Percentiles rank a stretch among this genome's conserved stretches.
These are phyloP conservation scores for Centruroides sculpturatus DNA, from an alignment of 1,140 invertebrate genomes.

Conservation along the genomic window DNA sequence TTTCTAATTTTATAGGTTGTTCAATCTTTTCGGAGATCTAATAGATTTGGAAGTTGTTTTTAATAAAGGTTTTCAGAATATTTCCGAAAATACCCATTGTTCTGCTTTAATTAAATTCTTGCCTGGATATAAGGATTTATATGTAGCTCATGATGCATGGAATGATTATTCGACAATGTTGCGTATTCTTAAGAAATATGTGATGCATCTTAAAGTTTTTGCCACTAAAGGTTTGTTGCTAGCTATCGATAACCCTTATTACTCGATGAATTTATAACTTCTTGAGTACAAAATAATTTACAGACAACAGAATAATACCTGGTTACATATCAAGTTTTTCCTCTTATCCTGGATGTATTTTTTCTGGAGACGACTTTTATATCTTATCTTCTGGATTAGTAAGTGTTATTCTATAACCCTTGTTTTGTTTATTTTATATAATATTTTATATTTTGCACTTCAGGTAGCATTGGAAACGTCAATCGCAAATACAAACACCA, in stretches of 20 bases:
- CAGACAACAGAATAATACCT: slow-evolving; percentile 33
- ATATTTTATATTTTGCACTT: neutral
- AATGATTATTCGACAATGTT: too few species aligned
- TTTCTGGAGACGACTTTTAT: slow-evolving; percentile 81
- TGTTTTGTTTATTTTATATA: neutral
- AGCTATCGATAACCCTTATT: neutral
- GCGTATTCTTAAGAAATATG: too few species aligned
- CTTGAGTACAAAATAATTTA: neutral
- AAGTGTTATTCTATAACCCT: slow-evolving; percentile 12
- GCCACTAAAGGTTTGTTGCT: neutral
- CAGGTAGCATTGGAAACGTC: slow-evolving; percentile 49
- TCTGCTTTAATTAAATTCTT: too few species aligned
- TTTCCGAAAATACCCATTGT: too few species aligned
- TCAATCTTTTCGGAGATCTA: too few species aligned
- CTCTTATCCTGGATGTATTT: slow-evolving; percentile 72
- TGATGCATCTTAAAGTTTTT: too few species aligned
- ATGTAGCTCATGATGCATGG: too few species aligned
- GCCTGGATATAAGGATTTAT: too few species aligned
- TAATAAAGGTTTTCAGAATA: too few species aligned
- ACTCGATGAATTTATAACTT: neutral
- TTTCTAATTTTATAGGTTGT: too few species aligned
- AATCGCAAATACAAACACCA: slow-evolving; percentile 49
- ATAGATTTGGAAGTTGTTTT: too few species aligned
- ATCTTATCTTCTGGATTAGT: slow-evolving; percentile 46
- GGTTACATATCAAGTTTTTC: slow-evolving; percentile 58